A percentile compares a stretch with the other conserved stretches of the same genome.
phyloP scores from a whole-genome alignment of 2,113 vertebrate species.

The Misgurnus anguillicaudatus region DNA sequence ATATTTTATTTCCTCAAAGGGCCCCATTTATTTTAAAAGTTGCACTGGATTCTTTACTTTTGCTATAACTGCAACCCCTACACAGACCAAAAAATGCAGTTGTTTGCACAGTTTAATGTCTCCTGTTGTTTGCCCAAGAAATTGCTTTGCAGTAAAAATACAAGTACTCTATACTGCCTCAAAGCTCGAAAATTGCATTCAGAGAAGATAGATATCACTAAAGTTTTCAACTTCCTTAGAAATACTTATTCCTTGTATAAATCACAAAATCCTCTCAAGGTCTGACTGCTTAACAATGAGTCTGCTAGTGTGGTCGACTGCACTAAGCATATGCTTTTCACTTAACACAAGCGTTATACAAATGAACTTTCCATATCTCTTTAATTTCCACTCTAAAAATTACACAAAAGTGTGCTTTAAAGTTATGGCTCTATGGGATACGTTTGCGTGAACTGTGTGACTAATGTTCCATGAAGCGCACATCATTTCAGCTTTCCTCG shows the following conservation, averaged over 20 bases:
- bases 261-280: constrained; percentile 7
- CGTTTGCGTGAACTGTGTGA: constrained; percentile 19
- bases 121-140: constrained; percentile 15
- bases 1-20: not conserved
- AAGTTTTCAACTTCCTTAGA: constrained; percentile 2
- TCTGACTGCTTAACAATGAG: not conserved
- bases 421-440: constrained; percentile 10
- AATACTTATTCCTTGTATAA: not conserved
- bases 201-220: constrained; percentile 6
- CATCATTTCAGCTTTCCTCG: constrained; percentile 1
- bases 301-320: not conserved
- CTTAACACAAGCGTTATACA: not conserved
- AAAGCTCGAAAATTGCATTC: not conserved
- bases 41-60: not conserved
- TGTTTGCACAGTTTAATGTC: not conserved
- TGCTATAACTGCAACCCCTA: not conserved
- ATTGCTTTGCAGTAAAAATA: constrained; percentile 14
- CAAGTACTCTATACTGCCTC: not conserved
- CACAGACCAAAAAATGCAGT: not conserved
- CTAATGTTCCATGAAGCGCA: constrained; percentile 35
- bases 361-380: not conserved
- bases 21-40: not conserved
- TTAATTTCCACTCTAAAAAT: constrained; percentile 21
- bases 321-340: not conserved
- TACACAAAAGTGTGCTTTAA: constrained; percentile 25